These are phyloP conservation scores for Drosophila putrida DNA, from an alignment of 2,888 invertebrate genomes.

Conservation along the genomic window DNA sequence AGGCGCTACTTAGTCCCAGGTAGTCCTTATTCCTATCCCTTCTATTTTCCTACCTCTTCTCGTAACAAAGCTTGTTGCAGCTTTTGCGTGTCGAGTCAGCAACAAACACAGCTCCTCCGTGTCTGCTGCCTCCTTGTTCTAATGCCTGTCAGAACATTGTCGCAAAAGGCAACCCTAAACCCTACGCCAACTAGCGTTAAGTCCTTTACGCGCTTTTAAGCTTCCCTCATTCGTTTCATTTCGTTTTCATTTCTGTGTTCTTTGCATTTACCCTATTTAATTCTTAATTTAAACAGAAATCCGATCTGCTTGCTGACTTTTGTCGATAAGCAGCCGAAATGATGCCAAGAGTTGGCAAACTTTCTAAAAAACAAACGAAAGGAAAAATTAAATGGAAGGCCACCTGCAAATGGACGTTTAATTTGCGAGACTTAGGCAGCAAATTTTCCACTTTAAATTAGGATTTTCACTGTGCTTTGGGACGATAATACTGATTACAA, in stretches of 20 bases:
- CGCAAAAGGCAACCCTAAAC: conserved; percentile 44
- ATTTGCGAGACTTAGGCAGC: conserved; percentile 32
- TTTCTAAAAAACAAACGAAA: conserved; percentile 14
- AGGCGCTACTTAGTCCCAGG: conserved; percentile 57
- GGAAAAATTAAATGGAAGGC: background rate
- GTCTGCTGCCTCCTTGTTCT: conserved; percentile 26
- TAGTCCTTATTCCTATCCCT: conserved; percentile 22
- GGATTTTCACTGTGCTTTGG: conserved; percentile 6
- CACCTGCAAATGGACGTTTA: conserved; percentile 22
- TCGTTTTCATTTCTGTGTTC: conserved; percentile 40
- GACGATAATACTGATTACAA: background rate
- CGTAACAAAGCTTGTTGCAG: conserved; percentile 44
- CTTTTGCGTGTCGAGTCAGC: conserved; percentile 56
- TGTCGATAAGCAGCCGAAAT: conserved; percentile 70
- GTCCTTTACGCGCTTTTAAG: conserved; percentile 58
- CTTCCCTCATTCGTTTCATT: conserved; percentile 29
- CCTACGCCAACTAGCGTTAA: conserved; percentile 44
- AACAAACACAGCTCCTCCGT: conserved; percentile 43
- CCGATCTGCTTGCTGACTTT: conserved; percentile 75
- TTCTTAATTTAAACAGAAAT: conserved; percentile 76
- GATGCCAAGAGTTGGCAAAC: conserved; percentile 64
- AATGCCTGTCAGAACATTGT: conserved; percentile 74
- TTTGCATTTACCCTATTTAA: conserved; percentile 46
- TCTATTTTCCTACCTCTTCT: background rate
- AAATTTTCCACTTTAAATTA: conserved; percentile 17